A percentile compares a stretch with the other conserved stretches of the same genome.
Evolutionary conservation across 2,888 invertebrate species (phyloP).

Genomic region (Andrena marginata): DNA sequence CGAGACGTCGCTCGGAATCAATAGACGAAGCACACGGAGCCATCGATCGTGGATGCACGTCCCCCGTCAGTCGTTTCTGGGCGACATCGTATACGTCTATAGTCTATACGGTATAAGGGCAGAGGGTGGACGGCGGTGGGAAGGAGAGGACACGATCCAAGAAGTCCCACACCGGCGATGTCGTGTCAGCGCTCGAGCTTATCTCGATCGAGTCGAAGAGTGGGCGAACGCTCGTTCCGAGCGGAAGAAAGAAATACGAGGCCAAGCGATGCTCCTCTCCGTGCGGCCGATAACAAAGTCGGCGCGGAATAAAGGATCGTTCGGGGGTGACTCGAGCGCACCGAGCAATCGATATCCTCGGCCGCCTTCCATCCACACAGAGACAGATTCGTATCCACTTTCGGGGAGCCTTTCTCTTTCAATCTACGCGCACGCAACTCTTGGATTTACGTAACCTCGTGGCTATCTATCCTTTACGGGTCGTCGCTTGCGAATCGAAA

Average conservation of each 20-base stretch:
- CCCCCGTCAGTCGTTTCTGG: background rate
- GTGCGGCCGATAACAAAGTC: constrained; percentile 68
- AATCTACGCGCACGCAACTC: background rate
- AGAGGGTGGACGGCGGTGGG: background rate
- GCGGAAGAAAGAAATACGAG: constrained; percentile 59
- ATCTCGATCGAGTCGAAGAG: constrained; percentile 55
- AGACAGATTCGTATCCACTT: constrained; percentile 25
- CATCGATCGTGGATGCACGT: background rate
- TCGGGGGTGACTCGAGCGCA: constrained; percentile 57
- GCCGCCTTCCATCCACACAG: constrained; percentile 4
- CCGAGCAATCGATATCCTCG: constrained; percentile 65
- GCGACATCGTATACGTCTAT: background rate
- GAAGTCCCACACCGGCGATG: constrained; percentile 22
- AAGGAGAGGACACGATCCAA: background rate
- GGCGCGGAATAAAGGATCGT: constrained; percentile 64
- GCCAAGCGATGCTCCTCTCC: constrained; percentile 45
- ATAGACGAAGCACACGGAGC: background rate
- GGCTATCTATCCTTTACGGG: background rate
- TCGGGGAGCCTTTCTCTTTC: constrained; percentile 2
- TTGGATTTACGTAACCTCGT: background rate
- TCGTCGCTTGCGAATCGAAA: background rate
- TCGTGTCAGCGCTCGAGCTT: constrained; percentile 62
- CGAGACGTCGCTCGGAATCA: constrained; percentile 1
- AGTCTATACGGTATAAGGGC: too few relatives aligned
- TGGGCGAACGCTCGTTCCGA: constrained; percentile 33